phyloP scores from a whole-genome alignment of 2,888 invertebrate genomes.

The Hololepta plana region DNA sequence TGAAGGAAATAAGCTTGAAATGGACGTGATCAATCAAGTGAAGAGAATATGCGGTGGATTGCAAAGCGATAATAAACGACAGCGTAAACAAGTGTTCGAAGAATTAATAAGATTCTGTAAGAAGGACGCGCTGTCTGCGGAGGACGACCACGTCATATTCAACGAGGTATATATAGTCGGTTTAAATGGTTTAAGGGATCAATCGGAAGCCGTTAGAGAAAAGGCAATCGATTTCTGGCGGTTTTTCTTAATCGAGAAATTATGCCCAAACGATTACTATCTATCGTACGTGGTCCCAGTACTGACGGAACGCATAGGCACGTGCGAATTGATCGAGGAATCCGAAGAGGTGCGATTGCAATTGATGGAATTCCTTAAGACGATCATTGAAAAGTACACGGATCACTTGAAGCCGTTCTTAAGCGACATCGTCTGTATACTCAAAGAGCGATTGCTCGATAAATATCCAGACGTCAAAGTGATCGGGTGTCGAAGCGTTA shows the following conservation, averaged over 20 bases:
- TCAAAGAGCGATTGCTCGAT: slow-evolving; percentile 55
- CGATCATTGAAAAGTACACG: slow-evolving; percentile 45
- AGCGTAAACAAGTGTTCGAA: slow-evolving; percentile 36
- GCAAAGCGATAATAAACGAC: slow-evolving; percentile 40
- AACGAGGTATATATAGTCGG: slow-evolving; percentile 27
- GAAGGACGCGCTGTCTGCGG: slow-evolving; percentile 31
- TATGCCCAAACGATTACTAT: slow-evolving; percentile 52
- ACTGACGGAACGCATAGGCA: slow-evolving; percentile 58
- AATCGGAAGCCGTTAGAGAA: slow-evolving; percentile 45
- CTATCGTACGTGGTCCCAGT: slow-evolving; percentile 59
- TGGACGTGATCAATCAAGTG: slow-evolving; percentile 9
- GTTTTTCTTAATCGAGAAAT: slow-evolving; percentile 31
- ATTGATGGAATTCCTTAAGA: slow-evolving; percentile 44
- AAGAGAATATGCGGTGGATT: slow-evolving; percentile 23
- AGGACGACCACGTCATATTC: slow-evolving; percentile 24
- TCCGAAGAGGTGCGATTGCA: slow-evolving; percentile 70
- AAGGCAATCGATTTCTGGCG: slow-evolving; percentile 34
- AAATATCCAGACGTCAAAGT: slow-evolving; percentile 66
- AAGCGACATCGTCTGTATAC: slow-evolving; percentile 56
- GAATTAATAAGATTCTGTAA: slow-evolving; percentile 34
- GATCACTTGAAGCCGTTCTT: slow-evolving; percentile 45
- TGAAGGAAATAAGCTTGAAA: slow-evolving; percentile 1
- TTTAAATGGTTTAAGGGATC: slow-evolving; percentile 33
- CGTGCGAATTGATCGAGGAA: slow-evolving; percentile 48
- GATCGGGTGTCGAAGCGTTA: slow-evolving; percentile 54